phyloP scores from a whole-genome alignment of 2,888 invertebrate species.

The Cremastinae sp. region DNA sequence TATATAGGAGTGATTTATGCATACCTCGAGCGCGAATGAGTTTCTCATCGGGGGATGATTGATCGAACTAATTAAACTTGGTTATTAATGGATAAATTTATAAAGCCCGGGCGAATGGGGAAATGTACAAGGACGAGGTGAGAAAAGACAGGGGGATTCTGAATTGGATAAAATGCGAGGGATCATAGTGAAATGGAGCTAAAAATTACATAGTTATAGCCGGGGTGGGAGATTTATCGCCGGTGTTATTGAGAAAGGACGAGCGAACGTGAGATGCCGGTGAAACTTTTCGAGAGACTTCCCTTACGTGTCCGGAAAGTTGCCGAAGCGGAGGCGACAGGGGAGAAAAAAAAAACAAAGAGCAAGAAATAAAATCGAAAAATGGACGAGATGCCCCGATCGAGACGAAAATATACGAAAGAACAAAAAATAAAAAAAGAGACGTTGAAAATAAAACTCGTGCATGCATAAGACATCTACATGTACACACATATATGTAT shows the following conservation, averaged over 20 bases:
- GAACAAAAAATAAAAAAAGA: no score
- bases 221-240: slow-evolving; percentile 48
- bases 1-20: slow-evolving; percentile 22
- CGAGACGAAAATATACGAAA: background rate
- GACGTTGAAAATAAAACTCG: no score
- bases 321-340: slow-evolving; percentile 22
- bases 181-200: slow-evolving; percentile 51
- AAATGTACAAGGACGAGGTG: background rate
- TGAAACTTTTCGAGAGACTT: slow-evolving; percentile 48
- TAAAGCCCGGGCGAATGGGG: slow-evolving; percentile 7
- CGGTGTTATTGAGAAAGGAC: slow-evolving; percentile 57
- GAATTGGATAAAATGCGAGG: slow-evolving; percentile 5
- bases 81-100: slow-evolving; percentile 37
- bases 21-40: background rate
- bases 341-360: slow-evolving; percentile 9
- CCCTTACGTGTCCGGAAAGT: slow-evolving; percentile 51
- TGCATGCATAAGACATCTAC: no score
- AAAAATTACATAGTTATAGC: slow-evolving; percentile 52
- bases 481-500: no score
- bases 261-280: slow-evolving; percentile 34
- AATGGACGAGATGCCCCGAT: slow-evolving; percentile 7
- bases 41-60: slow-evolving; percentile 30
- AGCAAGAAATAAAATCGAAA: slow-evolving; percentile 1
- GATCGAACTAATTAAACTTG: slow-evolving; percentile 48
- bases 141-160: background rate